Conservation (phyloP, 1,140 invertebrate species). For the Colletes gigas region DNA sequence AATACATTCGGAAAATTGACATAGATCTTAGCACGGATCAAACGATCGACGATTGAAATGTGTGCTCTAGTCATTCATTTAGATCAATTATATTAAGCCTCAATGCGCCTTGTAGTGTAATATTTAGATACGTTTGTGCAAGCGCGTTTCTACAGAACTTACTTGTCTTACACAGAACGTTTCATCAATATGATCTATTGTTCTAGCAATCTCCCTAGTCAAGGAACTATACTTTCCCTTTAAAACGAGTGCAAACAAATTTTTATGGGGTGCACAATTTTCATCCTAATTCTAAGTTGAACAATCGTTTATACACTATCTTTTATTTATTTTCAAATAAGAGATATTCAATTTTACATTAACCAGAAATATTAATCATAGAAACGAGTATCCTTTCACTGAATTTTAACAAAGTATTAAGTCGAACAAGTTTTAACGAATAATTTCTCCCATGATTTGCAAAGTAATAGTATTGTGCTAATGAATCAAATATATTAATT, state of each 20-base stretch:
- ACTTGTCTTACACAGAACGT: conserved; percentile 9
- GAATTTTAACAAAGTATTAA: conserved; percentile 10
- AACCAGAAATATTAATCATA: not conserved
- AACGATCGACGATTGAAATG: conserved; percentile 65
- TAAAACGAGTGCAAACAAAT: not conserved
- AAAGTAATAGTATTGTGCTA: conserved; percentile 22
- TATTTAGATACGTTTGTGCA: conserved; percentile 49
- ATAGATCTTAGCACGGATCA: conserved; percentile 54
- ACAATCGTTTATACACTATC: not conserved
- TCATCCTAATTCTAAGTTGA: not conserved
- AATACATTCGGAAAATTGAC: conserved; percentile 28
- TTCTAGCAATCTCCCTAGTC: not conserved
- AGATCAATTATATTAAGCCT: conserved; percentile 67
- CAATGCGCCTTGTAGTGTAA: conserved; percentile 69
- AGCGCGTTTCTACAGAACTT: conserved; percentile 42
- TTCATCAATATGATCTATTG: not conserved
- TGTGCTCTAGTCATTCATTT: conserved; percentile 77
- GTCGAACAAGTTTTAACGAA: not conserved
- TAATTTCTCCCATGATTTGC: not conserved
- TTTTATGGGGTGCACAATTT: not conserved
- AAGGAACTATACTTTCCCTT: not conserved
- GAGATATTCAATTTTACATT: not conserved
- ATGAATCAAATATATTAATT: conserved; percentile 34
- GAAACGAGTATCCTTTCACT: not conserved
- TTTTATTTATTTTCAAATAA: not conserved